Conservation (phyloP, 23 tunicate species). For the Ascidia mentula region DNA sequence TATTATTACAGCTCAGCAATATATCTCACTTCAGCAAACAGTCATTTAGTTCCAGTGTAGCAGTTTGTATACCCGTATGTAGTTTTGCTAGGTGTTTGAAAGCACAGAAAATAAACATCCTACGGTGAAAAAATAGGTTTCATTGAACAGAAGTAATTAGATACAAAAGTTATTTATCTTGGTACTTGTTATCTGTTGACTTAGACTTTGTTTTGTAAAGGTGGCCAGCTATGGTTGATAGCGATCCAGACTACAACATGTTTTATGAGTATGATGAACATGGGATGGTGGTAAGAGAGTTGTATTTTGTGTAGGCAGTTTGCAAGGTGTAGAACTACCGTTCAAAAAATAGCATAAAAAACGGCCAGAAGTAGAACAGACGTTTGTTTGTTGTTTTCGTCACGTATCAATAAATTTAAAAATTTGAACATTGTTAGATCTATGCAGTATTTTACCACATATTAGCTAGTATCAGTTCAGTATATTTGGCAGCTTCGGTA, state of each 20-base stretch:
- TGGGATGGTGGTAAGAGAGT: slow-evolving; percentile 70
- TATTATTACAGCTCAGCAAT: not conserved
- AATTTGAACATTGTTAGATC: too few relatives aligned
- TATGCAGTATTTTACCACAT: not conserved
- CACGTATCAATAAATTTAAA: too few relatives aligned
- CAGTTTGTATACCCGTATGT: not conserved
- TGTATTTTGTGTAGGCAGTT: not conserved
- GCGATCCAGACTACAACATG: slow-evolving; percentile 70
- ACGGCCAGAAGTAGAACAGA: too few relatives aligned
- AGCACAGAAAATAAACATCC: too few relatives aligned
- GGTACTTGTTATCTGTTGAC: slow-evolving; percentile 65
- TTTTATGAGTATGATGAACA: slow-evolving; percentile 64
- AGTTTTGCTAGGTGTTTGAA: not conserved
- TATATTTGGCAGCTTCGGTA: slow-evolving; percentile 58
- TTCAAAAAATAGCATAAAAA: too few relatives aligned
- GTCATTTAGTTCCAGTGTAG: not conserved
- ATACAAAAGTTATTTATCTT: too few relatives aligned
- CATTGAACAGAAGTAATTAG: not conserved
- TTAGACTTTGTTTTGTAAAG: slow-evolving; percentile 13
- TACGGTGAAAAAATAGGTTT: too few relatives aligned
- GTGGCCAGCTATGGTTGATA: slow-evolving; percentile 97
- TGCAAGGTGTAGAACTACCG: not conserved
- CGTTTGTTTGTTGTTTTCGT: too few relatives aligned
- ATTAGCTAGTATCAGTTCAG: not conserved
- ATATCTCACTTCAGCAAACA: not conserved